A percentile compares a stretch with the other conserved stretches of the same genome.
phyloP scores from a whole-genome alignment of 2,113 vertebrate genomes.

The Paedocypris sp. region DNA sequence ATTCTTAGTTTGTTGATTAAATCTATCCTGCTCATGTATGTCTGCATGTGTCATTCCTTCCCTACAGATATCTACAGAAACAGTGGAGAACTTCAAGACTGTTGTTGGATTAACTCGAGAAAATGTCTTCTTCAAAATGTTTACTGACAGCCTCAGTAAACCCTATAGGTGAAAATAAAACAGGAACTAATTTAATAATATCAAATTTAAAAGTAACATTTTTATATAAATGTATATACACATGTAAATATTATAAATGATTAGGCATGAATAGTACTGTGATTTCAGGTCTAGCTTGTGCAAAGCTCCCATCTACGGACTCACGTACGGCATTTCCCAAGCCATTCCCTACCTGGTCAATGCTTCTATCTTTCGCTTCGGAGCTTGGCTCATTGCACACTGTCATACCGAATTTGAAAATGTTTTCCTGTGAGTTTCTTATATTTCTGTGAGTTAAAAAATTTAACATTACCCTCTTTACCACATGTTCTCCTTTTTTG shows the following conservation, averaged over 20 bases:
- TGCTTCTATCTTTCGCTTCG: constrained; percentile 71
- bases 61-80: constrained; percentile 68
- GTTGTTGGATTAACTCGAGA: constrained; percentile 67
- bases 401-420: constrained; percentile 47
- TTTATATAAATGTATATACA: too few species aligned
- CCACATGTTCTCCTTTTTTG: neutral
- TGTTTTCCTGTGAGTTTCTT: constrained; percentile 74
- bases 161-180: constrained; percentile 65
- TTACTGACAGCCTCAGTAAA: constrained; percentile 52
- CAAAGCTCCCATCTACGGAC: constrained; percentile 72
- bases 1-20: neutral
- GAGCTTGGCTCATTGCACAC: constrained; percentile 66
- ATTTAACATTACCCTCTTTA: too few species aligned
- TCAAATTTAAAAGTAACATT: too few species aligned
- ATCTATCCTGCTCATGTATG: neutral
- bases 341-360: constrained; percentile 73
- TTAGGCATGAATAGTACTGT: too few species aligned
- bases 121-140: constrained; percentile 67
- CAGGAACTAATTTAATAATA: too few species aligned
- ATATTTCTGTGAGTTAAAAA: too few species aligned
- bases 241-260: too few species aligned
- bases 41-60: neutral
- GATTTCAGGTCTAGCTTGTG: constrained; percentile 64
- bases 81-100: constrained; percentile 66
- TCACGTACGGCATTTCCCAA: constrained; percentile 67